A percentile compares a stretch with the other conserved stretches of the same genome.
These are phyloP conservation scores for Antitype chi DNA, from an alignment of 2,888 invertebrate genomes.

Conservation along the genomic window DNA sequence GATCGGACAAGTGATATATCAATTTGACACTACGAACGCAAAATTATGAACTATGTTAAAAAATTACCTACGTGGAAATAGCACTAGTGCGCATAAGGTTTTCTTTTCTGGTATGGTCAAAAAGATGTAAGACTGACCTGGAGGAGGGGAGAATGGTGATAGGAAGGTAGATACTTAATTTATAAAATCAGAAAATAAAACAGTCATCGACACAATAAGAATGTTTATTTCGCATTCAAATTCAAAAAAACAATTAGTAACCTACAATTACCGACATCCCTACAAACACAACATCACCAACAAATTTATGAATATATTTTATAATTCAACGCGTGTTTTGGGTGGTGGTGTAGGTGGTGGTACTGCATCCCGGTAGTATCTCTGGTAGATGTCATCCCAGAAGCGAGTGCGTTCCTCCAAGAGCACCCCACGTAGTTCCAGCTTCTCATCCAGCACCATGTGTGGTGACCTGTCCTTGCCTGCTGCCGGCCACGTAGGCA, in stretches of 20 bases:
- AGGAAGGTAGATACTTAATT: not conserved
- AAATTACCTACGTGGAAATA: not conserved
- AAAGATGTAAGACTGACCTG: too few species aligned
- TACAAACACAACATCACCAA: too few species aligned
- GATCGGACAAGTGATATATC: too few species aligned
- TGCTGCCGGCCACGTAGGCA: conserved; percentile 3
- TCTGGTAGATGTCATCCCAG: conserved; percentile 6
- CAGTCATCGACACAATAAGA: not conserved
- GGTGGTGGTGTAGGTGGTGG: not conserved
- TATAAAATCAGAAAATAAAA: not conserved
- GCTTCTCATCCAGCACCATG: not conserved
- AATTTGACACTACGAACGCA: not conserved
- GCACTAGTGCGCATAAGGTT: too few species aligned
- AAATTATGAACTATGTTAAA: not conserved
- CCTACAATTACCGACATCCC: too few species aligned
- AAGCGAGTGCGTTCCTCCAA: not conserved
- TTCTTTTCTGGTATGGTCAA: not conserved
- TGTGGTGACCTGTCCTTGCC: not conserved
- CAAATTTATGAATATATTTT: not conserved
- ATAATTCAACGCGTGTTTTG: not conserved
- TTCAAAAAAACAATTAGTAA: too few species aligned
- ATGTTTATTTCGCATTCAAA: not conserved
- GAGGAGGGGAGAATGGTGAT: not conserved
- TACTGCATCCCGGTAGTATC: not conserved
- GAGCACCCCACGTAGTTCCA: not conserved